Evolutionary conservation across 1,140 invertebrate genomes (phyloP), one percentile per base, ranked within the genome.

Genomic region (Drosophila sp.): DNA sequence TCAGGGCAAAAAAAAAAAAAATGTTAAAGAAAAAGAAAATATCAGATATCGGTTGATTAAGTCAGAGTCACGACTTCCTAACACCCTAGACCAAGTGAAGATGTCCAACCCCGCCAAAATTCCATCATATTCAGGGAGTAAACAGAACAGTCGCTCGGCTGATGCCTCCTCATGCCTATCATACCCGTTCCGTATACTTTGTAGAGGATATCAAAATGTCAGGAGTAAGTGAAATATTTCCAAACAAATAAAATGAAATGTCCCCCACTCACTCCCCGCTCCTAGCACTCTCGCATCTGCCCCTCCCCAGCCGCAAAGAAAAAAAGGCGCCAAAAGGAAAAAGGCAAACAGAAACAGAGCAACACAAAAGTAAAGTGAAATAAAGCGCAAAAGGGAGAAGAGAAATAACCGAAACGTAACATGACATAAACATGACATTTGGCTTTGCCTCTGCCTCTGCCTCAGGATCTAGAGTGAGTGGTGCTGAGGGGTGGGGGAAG

Each of bases 381-480:
- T 76, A 79, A 87, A 73, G 76, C 72, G 66, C 54, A 63, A 60
- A 41, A 50, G 30, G n/a, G 57, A 25, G 10, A 47, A 57, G 38
- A 65, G 40, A 58, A 67, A 47, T 50, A 67, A 60, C 68, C 60
- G 79, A 70, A 84, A 80, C 76, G 84, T 70, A 87, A 89, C 84
- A 89, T 89, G 84, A 89, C 84, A 89, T 84, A 89, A 90, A 89
- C 84, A 89, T 89, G 84, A 89, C 84, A 89, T 89, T 89, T 89
- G 84, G 80, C 84, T 89, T 89, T 85, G 72, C 70, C 72, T 58
- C 66, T 62, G 54, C 57, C 33, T 25, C 68, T 76, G 38, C 44
- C 72, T 50, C 17, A 17, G 70, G 60, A 63, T 62, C 35, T 38
- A 66, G 60, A 11, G 25, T 11, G 29, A 1, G 5, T 2, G 40